Base-by-base conservation (phyloP, 1,140 invertebrate species). In the Neodiprion lecontei region DNA sequence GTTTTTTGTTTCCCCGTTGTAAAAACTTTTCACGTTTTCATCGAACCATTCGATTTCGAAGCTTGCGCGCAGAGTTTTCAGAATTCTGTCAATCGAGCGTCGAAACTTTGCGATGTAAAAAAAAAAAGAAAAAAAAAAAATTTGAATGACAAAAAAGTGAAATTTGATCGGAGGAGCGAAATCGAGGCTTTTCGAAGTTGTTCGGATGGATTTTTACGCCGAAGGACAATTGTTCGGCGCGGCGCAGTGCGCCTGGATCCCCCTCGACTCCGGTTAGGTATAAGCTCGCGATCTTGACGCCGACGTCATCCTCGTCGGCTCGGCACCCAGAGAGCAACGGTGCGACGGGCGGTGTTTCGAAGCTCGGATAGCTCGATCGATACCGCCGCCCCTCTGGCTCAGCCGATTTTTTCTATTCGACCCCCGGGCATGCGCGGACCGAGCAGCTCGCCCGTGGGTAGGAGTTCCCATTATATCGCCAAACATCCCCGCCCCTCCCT, bases 371-470 rank as follows among this genome's bases (percentile, higher is more conserved):
- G 80, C 76, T 80, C 84, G 87, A 88, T 88, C 87, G 87, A 88
- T 88, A 88, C 85, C 82, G 78, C 77, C 83, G 82, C 80, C 81
- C 83, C 79, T 77, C 77, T 81, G 81, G 82, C 81, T 81, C 80
- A 80, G 82, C 86, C 86, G 85, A 88, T 86, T 88, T 88, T 87
- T 88, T 79, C 80, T 79, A 75, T 83, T 82, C 82, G 81, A 81
- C 75, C 80, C 74, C 76, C 53, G 84, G 84, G 84, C 83, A 76
- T 82, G 87, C 87, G 84, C 83, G 67, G 8, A 72, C 65, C 72
- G 68, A 76, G 69, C 49, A 48, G 65, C 53, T 76, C 74, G 75
- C 76, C 74, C 76, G 76, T 40, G 28, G 80, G 73, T 76, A 77
- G 69, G 76, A 74, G 78, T 75, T 79, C 82, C 83, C 82, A 84